Base-by-base conservation (phyloP, 2,888 invertebrate species). In the Boloria euphrosyne region DNA sequence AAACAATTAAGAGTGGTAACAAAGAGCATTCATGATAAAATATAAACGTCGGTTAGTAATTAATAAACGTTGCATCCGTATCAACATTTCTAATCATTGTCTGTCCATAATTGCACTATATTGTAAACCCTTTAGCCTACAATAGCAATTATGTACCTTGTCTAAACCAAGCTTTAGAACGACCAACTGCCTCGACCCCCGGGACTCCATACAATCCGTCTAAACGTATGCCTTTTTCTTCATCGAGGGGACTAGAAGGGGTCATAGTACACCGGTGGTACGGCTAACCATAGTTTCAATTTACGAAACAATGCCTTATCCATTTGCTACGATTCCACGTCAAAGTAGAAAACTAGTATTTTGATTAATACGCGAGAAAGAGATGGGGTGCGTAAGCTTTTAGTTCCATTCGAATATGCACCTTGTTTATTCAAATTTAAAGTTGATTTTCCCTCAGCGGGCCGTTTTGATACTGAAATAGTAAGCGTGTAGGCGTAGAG, bases 341-440 rank as follows among this genome's bases (percentile, higher is more conserved):
- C 91, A 92, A 91, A 90, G 89, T 89, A 86, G 88, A 88, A 86
- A 86, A 87, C 87, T 85, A 81, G 86, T 89, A 90, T 91, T 91
- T 90, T 92, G 91, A 92, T 92, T 92, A 92, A 91, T 91, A 89
- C 85, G 90, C 85, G 89, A 80, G 88, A 91, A 88, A 90, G 89
- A 89, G 91, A 91, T 81, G 82, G 87, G 86, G 85, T 87, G 86
- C 86, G 84, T 85, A 77, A 68, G 73, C 65, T 72, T 57, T 60
- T 18, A 46, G 59, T 63, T 61, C 52, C 66, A 71, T 60, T 68
- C 75, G 67, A 82, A 76, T 83, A 75, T 81, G 69, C 77, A 77
- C 86, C 80, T 75, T 87, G 76, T 73, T 66, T n/a, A 66, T 62
- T 46, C 62, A 58, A 72, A 59, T 72, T 79, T 85, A 86, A 80